Conservation (phyloP, 2,797 vertebrate genomes). For the Sphenopsis melanotis region DNA sequence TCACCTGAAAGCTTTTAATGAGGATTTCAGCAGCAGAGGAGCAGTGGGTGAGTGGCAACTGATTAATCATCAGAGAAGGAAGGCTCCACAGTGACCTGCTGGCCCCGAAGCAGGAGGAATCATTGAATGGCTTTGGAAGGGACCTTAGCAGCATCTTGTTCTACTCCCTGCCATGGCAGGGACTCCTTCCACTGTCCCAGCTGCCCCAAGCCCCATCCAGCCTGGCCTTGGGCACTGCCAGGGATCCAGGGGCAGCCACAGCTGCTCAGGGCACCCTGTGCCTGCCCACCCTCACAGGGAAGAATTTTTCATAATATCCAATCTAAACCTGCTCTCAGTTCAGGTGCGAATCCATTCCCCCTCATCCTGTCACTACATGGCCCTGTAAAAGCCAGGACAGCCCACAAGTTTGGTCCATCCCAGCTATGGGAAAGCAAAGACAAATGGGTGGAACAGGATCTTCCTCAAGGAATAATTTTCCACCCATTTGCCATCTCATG, state of each 20-base stretch:
- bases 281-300: background rate
- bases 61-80: background rate
- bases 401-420: background rate
- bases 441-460: conserved; percentile 19
- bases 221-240: background rate
- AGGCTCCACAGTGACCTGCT: background rate
- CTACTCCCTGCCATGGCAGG: background rate
- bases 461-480: conserved; percentile 5
- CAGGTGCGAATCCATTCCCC: fast-evolving
- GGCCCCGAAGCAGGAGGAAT: background rate
- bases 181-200: background rate
- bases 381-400: background rate
- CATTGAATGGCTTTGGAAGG: background rate
- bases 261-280: background rate
- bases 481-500: background rate
- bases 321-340: no score
- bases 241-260: background rate
- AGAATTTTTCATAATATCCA: background rate
- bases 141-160: no score
- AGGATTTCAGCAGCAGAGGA: background rate
- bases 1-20: background rate
- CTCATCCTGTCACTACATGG: fast-evolving
- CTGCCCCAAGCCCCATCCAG: fast-evolving
- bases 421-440: conserved; percentile 19
- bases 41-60: background rate